Percentiles rank a stretch among this genome's conserved stretches.
These are phyloP conservation scores for Acrossocheilus wenchowensis DNA, from an alignment of 2,797 vertebrate genomes.

Conservation along the genomic window DNA sequence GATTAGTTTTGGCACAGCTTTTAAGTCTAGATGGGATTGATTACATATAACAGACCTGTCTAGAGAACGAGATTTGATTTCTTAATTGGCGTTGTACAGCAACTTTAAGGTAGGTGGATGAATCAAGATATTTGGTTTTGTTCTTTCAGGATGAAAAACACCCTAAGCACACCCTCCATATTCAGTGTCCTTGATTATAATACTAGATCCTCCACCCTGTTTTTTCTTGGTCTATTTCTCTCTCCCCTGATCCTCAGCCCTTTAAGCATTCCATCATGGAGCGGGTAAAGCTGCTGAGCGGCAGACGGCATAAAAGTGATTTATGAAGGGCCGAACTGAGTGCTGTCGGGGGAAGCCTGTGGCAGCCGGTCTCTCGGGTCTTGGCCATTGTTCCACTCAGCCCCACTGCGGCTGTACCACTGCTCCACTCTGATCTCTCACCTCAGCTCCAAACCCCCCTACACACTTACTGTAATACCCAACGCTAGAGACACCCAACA, in stretches of 20 bases:
- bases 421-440: slow-evolving; percentile 68
- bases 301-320: slow-evolving; percentile 80
- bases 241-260: slow-evolving; percentile 62
- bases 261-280: slow-evolving; percentile 80
- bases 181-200: slow-evolving; percentile 29
- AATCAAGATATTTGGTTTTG: not conserved
- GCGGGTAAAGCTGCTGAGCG: slow-evolving; percentile 77
- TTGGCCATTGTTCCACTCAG: slow-evolving; percentile 73
- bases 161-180: not conserved
- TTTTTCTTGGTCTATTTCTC: slow-evolving; percentile 35
- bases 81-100: slow-evolving; percentile 22
- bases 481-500: not conserved
- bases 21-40: slow-evolving; percentile 23
- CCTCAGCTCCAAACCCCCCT: slow-evolving; percentile 46
- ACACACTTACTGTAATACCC: not conserved
- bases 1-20: slow-evolving; percentile 50
- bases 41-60: slow-evolving; percentile 25
- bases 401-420: slow-evolving; percentile 74
- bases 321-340: slow-evolving; percentile 79
- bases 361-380: slow-evolving; percentile 73
- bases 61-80: slow-evolving; percentile 42
- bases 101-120: slow-evolving; percentile 20
- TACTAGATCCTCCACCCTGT: not conserved
- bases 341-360: slow-evolving; percentile 71
- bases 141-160: not conserved